Evolutionary conservation across 2,888 invertebrate genomes (phyloP).

Genomic region (Athetis lepigone): DNA sequence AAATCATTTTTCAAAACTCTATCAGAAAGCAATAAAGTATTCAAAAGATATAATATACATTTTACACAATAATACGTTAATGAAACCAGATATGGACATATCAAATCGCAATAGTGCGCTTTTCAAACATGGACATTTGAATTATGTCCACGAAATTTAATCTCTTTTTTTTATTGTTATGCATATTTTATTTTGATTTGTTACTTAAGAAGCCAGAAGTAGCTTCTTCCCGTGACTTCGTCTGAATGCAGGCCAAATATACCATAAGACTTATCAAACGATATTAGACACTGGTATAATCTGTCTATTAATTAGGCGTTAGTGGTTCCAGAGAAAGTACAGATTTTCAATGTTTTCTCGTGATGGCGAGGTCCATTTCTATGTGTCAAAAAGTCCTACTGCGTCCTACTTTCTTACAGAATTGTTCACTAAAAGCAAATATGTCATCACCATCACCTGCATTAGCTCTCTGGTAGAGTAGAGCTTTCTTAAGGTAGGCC

Average conservation of each 20-base stretch:
- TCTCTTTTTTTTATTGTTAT: slow-evolving; percentile 1
- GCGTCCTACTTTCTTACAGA: no score
- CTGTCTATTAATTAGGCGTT: no score
- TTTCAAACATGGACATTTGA: slow-evolving; percentile 2
- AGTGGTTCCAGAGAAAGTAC: no score
- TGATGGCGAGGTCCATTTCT: no score
- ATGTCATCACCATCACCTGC: no score
- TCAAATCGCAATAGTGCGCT: slow-evolving; percentile 3
- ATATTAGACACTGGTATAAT: no score
- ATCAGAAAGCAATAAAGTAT: slow-evolving; percentile 1
- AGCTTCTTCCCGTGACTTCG: background rate
- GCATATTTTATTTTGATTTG: slow-evolving; percentile 16
- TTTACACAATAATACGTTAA: slow-evolving; percentile 1
- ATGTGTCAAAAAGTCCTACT: no score
- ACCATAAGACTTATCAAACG: background rate
- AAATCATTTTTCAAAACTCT: background rate
- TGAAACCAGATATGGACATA: slow-evolving; percentile 31
- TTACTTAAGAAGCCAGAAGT: no score
- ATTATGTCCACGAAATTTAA: slow-evolving; percentile 25
- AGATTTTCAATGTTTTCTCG: no score
- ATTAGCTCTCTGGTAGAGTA: no score
- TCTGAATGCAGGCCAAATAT: background rate
- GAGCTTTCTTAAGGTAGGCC: no score
- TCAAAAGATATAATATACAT: slow-evolving; percentile 3
- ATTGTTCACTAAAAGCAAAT: no score